These are phyloP conservation scores for Steinernema carpocapsae DNA, from an alignment of 2,888 invertebrate genomes.

Conservation along the genomic window DNA sequence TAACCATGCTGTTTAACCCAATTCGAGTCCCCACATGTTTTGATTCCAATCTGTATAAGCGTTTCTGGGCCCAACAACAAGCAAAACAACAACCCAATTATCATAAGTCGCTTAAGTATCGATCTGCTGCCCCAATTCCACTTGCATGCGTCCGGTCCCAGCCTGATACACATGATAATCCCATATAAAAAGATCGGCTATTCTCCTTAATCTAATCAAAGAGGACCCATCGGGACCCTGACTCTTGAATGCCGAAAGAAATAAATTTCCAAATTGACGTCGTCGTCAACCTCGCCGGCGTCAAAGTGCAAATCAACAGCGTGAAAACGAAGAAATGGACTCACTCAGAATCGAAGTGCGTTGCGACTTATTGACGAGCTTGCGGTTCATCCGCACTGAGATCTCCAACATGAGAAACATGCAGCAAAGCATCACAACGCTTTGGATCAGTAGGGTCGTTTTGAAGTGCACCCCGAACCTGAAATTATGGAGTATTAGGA, in stretches of 20 bases:
- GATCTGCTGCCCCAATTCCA: background rate
- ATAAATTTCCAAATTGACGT: background rate
- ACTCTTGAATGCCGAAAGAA: conserved; percentile 7
- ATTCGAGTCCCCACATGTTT: no score
- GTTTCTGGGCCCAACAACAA: no score
- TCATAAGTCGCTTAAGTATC: background rate
- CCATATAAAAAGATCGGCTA: no score
- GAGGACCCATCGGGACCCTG: no score
- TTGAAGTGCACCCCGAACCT: conserved; percentile 99
- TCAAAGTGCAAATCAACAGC: background rate
- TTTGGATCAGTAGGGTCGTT: conserved; percentile 89
- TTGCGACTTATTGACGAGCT: conserved; percentile 58
- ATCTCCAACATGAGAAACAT: conserved; percentile 76
- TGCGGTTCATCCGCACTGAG: conserved; percentile 66
- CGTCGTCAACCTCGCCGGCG: conserved; percentile 38
- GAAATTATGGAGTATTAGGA: conserved; percentile 68
- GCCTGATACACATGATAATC: no score
- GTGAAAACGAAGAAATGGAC: conserved; percentile 44
- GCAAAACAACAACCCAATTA: background rate
- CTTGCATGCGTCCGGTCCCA: no score
- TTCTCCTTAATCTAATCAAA: no score
- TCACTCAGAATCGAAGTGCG: conserved; percentile 65
- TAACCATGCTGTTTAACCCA: no score
- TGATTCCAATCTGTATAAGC: no score
- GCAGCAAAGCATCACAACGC: conserved; percentile 92